Base-by-base conservation (phyloP, 1,140 invertebrate species). In the Drosophila ohnishii region DNA sequence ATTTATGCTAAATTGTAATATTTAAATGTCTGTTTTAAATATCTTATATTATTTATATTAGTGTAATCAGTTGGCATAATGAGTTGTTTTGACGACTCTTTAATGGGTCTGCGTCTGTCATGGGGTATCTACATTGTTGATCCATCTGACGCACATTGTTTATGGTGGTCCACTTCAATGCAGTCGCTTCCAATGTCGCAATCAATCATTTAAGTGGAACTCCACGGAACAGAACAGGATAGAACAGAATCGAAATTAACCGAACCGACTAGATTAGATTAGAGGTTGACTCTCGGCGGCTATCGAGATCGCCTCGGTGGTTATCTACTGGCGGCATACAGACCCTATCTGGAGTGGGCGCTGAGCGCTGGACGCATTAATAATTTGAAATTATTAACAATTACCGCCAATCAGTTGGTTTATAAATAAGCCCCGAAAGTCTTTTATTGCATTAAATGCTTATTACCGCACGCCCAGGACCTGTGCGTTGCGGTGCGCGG, bases 341-440 rank as follows among this genome's bases (percentile, higher is more conserved):
- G 39, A 28, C 14, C 22, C 6, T 79, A 75, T 83, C 80, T 79
- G 28, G 71, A 78, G 75, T 83, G 42, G 19, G 25, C 51, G 8
- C 32, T 39, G 16, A 40, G 34, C 48, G 39, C 35, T 51, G 42
- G 22, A 40, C 59, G 59, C 56, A 47, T 70, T 83, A 78, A 83
- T 83, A 67, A 75, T 72, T 84, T 58, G 58, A 84, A 84, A 84
- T 84, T 84, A 84, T 79, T 72, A 84, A 84, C 76, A 84, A 84
- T 84, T 84, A 84, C 66, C 40, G 50, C 40, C 80, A 84, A 84
- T 84, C 80, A 84, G 39, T 56, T 47, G 57, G 47, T 48, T 57
- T 80, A 73, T 48, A 78, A 51, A 76, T 64, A 44, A 55, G 53
- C 58, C 70, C 39, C 35, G 37, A 71, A 40, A 59, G 66, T 59